A percentile compares a stretch with the other conserved stretches of the same genome.
Evolutionary conservation across 1,140 invertebrate genomes (phyloP).

Genomic region (Leptonema lineaticorne): DNA sequence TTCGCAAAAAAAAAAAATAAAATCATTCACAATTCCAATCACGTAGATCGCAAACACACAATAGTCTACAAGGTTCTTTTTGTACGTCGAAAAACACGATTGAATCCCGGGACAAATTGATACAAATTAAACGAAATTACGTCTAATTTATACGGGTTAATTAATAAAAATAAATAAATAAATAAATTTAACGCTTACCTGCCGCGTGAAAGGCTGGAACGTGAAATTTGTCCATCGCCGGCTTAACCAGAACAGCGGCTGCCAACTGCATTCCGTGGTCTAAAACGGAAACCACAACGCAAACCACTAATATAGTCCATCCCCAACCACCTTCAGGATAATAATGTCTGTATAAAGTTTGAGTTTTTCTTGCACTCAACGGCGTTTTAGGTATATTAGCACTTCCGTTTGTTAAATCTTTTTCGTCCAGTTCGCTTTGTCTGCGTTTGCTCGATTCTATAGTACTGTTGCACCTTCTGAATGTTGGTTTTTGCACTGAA

Average conservation of each 20-base stretch:
- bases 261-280: conserved; percentile 66
- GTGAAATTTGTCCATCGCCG: conserved; percentile 47
- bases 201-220: conserved; percentile 37
- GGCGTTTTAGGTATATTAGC: conserved; percentile 47
- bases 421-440: conserved; percentile 45
- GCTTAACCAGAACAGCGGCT: conserved; percentile 48
- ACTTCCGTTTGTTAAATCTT: conserved; percentile 51
- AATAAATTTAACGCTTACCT: conserved; percentile 32
- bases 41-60: conserved; percentile 1
- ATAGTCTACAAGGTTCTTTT: neutral
- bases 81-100: neutral
- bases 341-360: conserved; percentile 63
- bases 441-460: conserved; percentile 35
- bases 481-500: conserved; percentile 44
- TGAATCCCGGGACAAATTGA: neutral
- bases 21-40: neutral
- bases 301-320: conserved; percentile 71
- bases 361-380: conserved; percentile 51
- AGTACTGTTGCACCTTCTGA: conserved; percentile 43
- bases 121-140: neutral
- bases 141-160: neutral
- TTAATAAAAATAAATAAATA: neutral
- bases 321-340: conserved; percentile 83
- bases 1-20: too few species aligned
- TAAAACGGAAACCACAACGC: conserved; percentile 65